Percentiles rank a stretch among this genome's conserved stretches.
phyloP scores from a whole-genome alignment of 23 tunicate species.

The Ascidia mentula region DNA sequence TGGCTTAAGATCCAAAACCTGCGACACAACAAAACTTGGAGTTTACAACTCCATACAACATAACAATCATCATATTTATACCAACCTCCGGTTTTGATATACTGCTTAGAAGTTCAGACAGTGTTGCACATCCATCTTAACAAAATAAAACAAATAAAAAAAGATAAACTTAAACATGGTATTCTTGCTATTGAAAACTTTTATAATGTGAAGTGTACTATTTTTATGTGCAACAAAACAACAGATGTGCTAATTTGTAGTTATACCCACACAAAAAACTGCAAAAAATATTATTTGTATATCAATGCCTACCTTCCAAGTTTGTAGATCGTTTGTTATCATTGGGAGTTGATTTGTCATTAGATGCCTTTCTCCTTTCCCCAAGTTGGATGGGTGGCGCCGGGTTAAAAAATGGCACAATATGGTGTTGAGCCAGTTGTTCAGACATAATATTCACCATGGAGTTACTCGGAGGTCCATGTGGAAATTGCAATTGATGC shows the following conservation, averaged over 20 bases:
- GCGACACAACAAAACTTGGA: not conserved
- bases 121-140: conserved; percentile 1
- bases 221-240: too few relatives aligned
- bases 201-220: too few relatives aligned
- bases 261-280: too few relatives aligned
- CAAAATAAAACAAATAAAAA: not conserved
- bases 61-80: not conserved
- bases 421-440: conserved; percentile 1
- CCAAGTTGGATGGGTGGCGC: not conserved
- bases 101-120: not conserved
- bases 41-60: not conserved
- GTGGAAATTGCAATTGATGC: conserved; percentile 3
- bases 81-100: not conserved
- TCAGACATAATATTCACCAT: not conserved
- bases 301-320: not conserved
- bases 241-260: too few relatives aligned
- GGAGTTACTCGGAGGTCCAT: not conserved
- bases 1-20: conserved; percentile 18
- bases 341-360: not conserved
- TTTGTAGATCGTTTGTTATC: not conserved
- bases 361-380: not conserved
- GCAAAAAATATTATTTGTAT: too few relatives aligned
- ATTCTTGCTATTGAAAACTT: too few relatives aligned
- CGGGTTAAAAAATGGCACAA: not conserved
- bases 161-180: too few relatives aligned